Percentiles rank a stretch among this genome's conserved stretches.
Conservation (phyloP, 2,888 invertebrate genomes). For the Drosophila nr. perissopoda region DNA sequence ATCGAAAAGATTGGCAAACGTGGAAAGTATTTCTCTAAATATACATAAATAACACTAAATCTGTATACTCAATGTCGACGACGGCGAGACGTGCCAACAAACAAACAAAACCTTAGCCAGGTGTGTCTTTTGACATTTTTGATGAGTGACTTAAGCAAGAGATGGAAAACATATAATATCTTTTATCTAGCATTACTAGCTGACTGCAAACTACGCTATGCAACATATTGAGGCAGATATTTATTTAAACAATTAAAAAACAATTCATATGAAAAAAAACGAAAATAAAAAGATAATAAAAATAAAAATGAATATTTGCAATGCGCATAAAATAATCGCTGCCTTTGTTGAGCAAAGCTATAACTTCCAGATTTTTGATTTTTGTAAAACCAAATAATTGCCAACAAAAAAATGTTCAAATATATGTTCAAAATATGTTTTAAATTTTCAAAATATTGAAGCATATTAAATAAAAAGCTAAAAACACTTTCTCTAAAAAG, state of each 20-base stretch:
- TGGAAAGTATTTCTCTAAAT: slow-evolving; percentile 16
- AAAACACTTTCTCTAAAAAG: no score
- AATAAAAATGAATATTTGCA: no score
- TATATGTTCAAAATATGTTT: no score
- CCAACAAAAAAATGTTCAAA: no score
- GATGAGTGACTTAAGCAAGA: slow-evolving; percentile 66
- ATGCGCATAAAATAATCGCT: no score
- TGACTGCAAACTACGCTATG: slow-evolving; percentile 1
- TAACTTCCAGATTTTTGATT: no score
- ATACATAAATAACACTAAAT: slow-evolving; percentile 7
- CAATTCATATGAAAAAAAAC: background rate
- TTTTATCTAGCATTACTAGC: background rate
- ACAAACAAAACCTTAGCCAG: slow-evolving; percentile 41
- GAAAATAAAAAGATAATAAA: background rate
- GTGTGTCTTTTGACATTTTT: slow-evolving; percentile 62
- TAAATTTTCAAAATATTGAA: no score
- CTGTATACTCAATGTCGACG: slow-evolving; percentile 30
- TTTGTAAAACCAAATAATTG: no score
- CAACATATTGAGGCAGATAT: background rate
- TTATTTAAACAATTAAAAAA: background rate
- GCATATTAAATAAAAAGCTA: no score
- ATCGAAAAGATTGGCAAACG: background rate
- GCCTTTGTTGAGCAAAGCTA: no score
- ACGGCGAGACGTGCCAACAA: slow-evolving; percentile 38
- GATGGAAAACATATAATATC: slow-evolving; percentile 4